Evolutionary conservation across 2,888 invertebrate genomes (phyloP), one percentile per base, ranked within the genome.

Genomic region (Macrosoma leucophasiata): DNA sequence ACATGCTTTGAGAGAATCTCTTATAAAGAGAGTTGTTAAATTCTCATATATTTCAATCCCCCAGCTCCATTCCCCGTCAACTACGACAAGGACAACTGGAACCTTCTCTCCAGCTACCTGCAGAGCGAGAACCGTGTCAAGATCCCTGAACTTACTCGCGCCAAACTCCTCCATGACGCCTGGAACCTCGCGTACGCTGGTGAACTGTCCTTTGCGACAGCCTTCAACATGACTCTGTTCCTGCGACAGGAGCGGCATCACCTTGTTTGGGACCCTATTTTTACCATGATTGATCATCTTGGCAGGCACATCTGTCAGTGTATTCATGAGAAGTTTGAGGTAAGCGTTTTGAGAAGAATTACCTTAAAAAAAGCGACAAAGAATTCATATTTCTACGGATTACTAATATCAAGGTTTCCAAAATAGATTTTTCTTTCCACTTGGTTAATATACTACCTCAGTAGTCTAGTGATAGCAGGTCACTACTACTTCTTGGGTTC

Each of bases 61-160:
- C 9, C 53, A 91, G 92, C 91, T 1, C 92, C 93, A 20, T 94
- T 90, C 71, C 91, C 93, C 3, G 94, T 95, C 0, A 94, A 94
- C 59, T 95, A 95, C 57, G 94, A 94, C 54, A 62, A 75, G 4
- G 74, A 84, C 20, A 94, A 94, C 61, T 95, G 94, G 94, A 87
- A 89, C 41, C 85, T 92, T 50, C 68, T 95, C 3, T 87, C 91
- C 0, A 68, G 85, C 13, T 93, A 85, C 57, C 75, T 94, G 1
- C 87, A 86, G 38, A 75, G 87, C 29, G 66, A 76, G 9, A 74
- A 85, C 2, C 71, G 90, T 1, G 63, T 67, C 0, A 69, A 58
- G 8, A 90, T 93, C 36, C 92, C 93, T 0, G 89, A 89, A 8
- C 84, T 90, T 40, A 92, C 93, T 0, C 81, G 92, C 20, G 91